Percentiles rank a stretch among this genome's conserved stretches.
Evolutionary conservation across 2,888 invertebrate genomes (phyloP).

Genomic region (Drosophila mulleri): DNA sequence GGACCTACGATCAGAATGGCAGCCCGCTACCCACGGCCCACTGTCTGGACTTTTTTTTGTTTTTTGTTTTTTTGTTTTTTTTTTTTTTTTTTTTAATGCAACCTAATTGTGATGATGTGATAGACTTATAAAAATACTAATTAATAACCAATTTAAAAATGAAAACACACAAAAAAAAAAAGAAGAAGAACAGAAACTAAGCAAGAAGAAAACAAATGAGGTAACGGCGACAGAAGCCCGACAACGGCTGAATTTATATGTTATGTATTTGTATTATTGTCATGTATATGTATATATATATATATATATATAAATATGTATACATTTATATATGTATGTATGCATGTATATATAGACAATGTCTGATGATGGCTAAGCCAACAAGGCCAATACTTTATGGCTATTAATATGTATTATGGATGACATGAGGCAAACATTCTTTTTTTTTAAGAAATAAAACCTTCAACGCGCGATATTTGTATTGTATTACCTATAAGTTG

Average conservation of each 20-base stretch:
- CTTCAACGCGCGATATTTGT: slow-evolving; percentile 74
- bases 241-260: slow-evolving; percentile 41
- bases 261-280: slow-evolving; percentile 64
- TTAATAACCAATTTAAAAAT: slow-evolving; percentile 65
- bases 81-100: slow-evolving; percentile 66
- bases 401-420: slow-evolving; percentile 80
- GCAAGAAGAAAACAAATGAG: slow-evolving; percentile 19
- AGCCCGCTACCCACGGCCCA: slow-evolving; percentile 9
- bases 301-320: slow-evolving; percentile 18
- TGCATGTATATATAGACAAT: slow-evolving; percentile 40
- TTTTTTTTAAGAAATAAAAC: slow-evolving; percentile 71
- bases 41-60: slow-evolving; percentile 45
- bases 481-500: slow-evolving; percentile 78
- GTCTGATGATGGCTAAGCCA: slow-evolving; percentile 54
- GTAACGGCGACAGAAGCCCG: slow-evolving; percentile 37
- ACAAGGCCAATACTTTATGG: slow-evolving; percentile 56
- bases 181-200: not conserved
- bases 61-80: slow-evolving; percentile 22
- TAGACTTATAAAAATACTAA: slow-evolving; percentile 83
- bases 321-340: slow-evolving; percentile 17
- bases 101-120: slow-evolving; percentile 84
- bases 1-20: slow-evolving; percentile 5
- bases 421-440: slow-evolving; percentile 84
- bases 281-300: slow-evolving; percentile 41
- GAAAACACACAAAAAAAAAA: slow-evolving; percentile 16